Percentiles rank a stretch among this genome's conserved stretches.
These are phyloP conservation scores for Macrobrachium rosenbergii DNA, from an alignment of 1,140 invertebrate species.

Conservation along the genomic window DNA sequence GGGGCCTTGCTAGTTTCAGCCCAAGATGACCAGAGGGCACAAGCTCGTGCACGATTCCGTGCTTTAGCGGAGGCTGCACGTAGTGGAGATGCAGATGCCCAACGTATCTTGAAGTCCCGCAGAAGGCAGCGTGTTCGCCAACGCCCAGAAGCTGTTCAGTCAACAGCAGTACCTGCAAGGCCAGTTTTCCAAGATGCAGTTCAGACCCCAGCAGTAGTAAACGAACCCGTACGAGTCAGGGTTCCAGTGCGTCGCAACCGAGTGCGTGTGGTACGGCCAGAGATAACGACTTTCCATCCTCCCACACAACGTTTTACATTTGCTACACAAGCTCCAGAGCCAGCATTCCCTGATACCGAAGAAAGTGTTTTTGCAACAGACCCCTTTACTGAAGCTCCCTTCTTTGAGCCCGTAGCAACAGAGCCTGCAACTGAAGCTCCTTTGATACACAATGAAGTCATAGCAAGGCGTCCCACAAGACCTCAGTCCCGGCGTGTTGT, in stretches of 20 bases:
- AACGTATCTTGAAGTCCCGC: conserved; percentile 31
- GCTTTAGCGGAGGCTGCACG: conserved; percentile 43
- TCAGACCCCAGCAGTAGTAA: conserved; percentile 7
- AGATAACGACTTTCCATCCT: conserved; percentile 33
- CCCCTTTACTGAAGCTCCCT: conserved; percentile 3
- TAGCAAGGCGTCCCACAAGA: not conserved
- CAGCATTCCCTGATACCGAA: not conserved
- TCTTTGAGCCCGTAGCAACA: conserved; percentile 1
- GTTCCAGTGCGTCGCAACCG: conserved; percentile 11
- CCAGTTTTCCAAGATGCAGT: conserved; percentile 14
- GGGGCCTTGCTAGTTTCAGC: conserved; percentile 2
- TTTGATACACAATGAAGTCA: not conserved
- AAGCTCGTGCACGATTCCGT: conserved; percentile 31
- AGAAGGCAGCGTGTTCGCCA: conserved; percentile 16
- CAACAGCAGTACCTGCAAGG: conserved; percentile 6
- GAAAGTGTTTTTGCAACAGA: not conserved
- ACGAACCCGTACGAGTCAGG: conserved; percentile 13
- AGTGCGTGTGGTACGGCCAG: conserved; percentile 1
- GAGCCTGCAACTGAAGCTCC: conserved; percentile 37
- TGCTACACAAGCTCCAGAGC: conserved; percentile 11
- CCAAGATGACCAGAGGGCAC: not conserved
- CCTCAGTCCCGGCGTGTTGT: not conserved
- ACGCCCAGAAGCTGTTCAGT: not conserved
- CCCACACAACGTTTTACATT: not conserved
- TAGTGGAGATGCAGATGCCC: conserved; percentile 44